Conservation (phyloP, 2,888 invertebrate genomes). For the Tinea semifulvella region DNA sequence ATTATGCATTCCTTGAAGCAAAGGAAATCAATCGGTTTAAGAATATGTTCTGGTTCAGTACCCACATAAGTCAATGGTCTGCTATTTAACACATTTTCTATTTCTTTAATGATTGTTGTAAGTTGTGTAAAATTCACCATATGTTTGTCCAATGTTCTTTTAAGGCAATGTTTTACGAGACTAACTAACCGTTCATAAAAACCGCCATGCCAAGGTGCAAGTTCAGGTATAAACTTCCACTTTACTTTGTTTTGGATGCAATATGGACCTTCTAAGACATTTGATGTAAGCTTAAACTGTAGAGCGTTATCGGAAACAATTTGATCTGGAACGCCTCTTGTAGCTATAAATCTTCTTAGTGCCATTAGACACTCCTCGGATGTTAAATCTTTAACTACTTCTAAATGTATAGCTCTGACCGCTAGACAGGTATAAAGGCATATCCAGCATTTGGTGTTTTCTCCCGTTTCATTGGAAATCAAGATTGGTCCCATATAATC, state of each 20-base stretch:
- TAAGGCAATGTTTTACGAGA: constrained; percentile 17
- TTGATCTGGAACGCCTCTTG: constrained; percentile 14
- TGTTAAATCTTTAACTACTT: constrained; percentile 16
- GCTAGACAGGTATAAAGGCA: constrained; percentile 12
- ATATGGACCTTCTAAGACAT: constrained; percentile 16
- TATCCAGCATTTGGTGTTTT: constrained; percentile 11
- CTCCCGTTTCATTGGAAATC: not conserved
- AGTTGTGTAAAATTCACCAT: constrained; percentile 16
- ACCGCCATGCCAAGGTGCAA: constrained; percentile 22
- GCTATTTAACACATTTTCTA: constrained; percentile 18
- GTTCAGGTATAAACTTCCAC: constrained; percentile 21
- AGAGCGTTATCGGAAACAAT: constrained; percentile 19
- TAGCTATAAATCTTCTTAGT: constrained; percentile 13
- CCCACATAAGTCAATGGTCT: constrained; percentile 18
- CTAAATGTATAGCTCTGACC: constrained; percentile 17
- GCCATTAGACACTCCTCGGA: constrained; percentile 18
- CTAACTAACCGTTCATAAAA: constrained; percentile 20
- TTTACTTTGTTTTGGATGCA: constrained; percentile 16
- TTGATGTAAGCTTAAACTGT: constrained; percentile 17
- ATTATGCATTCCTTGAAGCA: not conserved
- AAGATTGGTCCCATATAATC: constrained; percentile 10
- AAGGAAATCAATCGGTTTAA: constrained; percentile 18
- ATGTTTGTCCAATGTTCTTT: constrained; percentile 18
- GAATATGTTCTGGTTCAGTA: constrained; percentile 15
- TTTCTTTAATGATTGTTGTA: constrained; percentile 17